Evolutionary conservation across 2,888 invertebrate genomes (phyloP).

Genomic region (Nematopogon swammerdamellus): DNA sequence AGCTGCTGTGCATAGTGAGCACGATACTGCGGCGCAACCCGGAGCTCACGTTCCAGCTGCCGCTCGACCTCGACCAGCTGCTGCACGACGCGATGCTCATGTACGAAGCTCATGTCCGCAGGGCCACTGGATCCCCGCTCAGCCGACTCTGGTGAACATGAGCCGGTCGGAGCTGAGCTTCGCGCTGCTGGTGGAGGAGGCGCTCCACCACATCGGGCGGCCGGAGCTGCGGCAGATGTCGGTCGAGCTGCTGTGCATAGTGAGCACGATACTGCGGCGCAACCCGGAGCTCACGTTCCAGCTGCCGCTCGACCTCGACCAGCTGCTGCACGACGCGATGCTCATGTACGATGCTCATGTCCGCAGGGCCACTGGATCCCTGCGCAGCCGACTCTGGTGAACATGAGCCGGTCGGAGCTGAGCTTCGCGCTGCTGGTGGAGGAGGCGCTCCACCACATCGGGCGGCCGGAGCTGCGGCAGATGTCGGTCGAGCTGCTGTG

Average conservation of each 20-base stretch:
- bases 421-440: conserved; percentile 94
- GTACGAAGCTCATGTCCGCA: conserved; percentile 57
- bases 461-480: conserved; percentile 64
- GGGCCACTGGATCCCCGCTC: conserved; percentile 83
- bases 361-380: conserved; percentile 75
- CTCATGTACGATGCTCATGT: conserved; percentile 67
- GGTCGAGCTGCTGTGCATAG: conserved; percentile 79
- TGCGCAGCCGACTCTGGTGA: conserved; percentile 90
- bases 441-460: conserved; percentile 67
- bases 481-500: conserved; percentile 73
- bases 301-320: conserved; percentile 77
- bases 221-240: conserved; percentile 68
- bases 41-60: conserved; percentile 82
- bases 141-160: conserved; percentile 94
- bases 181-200: conserved; percentile 88
- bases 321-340: conserved; percentile 79
- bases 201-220: conserved; percentile 61
- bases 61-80: conserved; percentile 77
- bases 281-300: conserved; percentile 93
- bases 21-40: conserved; percentile 94
- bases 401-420: conserved; percentile 96
- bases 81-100: conserved; percentile 82
- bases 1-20: conserved; percentile 84
- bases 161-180: conserved; percentile 95
- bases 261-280: conserved; percentile 88